Evolutionary conservation across 2,888 invertebrate species (phyloP), one percentile per base, ranked within the genome.

Genomic region (Chaitophorus viminalis): DNA sequence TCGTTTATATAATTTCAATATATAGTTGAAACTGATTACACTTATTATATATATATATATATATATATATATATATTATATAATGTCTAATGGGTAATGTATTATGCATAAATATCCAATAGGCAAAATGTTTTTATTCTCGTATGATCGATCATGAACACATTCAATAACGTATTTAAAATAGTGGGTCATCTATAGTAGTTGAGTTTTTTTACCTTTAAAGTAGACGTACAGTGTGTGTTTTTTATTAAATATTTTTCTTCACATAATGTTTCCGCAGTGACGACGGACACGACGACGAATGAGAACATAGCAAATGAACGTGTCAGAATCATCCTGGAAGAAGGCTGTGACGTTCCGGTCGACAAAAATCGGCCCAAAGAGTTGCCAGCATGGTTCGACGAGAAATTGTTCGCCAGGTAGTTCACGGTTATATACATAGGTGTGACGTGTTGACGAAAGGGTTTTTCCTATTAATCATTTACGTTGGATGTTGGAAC

Each of bases 321-420:
- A 5, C 60, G 74, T 9, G 76, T 89, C 1, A 88, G 84, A 54
- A 54, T 39, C 11, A 89, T 90, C 21, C 29, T 89, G 33, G 88
- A 84, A 54, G 90, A 90, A 36, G 90, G 89, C 2, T 46, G 46
- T 17, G n/a, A 85, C 31, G 88, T 89, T n/a, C 89, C 90, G 29
- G 83, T 90, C 0, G 89, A 89, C 14, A 81, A 82, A 5, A 84
- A 78, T 29, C 89, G 89, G 29, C 79, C 88, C 0, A 89, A 88
- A 52, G 68, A 76, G 0, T 54, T 90, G 25, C 96, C 95, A 0
- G 90, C 93, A 52, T 95, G 94, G 93, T 96, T 93, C 90, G 93
- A 95, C 91, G 93, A 94, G 89, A 91, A 93, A 87, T 93, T 94
- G 90, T 95, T 94, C 90, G 93, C 93, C 91, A 93, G 93, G 95